Evolutionary conservation across 53 echinoderm and acorn worm genomes (phyloP).

Genomic region (Paracentrotus lividus): DNA sequence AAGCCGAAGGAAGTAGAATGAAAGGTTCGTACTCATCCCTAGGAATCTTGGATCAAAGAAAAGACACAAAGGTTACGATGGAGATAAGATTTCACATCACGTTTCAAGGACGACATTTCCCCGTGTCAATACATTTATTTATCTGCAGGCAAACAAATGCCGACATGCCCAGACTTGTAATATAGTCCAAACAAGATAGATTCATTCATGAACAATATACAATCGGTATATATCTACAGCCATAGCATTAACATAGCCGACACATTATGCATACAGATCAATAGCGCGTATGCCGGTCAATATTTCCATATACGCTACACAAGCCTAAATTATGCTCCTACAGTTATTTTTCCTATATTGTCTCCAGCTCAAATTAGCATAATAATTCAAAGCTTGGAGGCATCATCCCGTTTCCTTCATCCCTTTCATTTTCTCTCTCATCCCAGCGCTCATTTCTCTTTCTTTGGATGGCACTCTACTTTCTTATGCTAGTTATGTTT

Average conservation of each 20-base stretch:
- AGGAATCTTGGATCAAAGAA: neutral
- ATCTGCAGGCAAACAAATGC: neutral
- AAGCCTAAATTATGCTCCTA: constrained; percentile 24
- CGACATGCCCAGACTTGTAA: neutral
- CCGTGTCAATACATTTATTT: neutral
- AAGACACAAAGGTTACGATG: neutral
- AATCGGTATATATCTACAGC: neutral
- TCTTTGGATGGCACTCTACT: neutral
- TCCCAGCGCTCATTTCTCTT: neutral
- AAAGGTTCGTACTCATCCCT: neutral
- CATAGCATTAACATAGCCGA: constrained; percentile 17
- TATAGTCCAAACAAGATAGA: neutral
- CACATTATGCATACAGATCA: constrained; percentile 50
- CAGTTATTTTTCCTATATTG: neutral
- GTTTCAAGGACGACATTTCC: constrained; percentile 10
- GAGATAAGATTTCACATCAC: neutral
- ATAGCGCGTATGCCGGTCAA: neutral
- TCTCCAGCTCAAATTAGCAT: constrained; percentile 40
- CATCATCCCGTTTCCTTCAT: constrained; percentile 14
- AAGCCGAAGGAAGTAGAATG: neutral
- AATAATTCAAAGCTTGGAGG: constrained; percentile 47
- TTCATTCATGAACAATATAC: constrained; percentile 9
- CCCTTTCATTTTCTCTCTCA: neutral
- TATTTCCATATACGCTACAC: constrained; percentile 5
- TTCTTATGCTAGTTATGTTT: neutral